Evolutionary conservation across 2,888 invertebrate genomes (phyloP), one percentile per base, ranked within the genome.

Genomic region (Acleris emargana): DNA sequence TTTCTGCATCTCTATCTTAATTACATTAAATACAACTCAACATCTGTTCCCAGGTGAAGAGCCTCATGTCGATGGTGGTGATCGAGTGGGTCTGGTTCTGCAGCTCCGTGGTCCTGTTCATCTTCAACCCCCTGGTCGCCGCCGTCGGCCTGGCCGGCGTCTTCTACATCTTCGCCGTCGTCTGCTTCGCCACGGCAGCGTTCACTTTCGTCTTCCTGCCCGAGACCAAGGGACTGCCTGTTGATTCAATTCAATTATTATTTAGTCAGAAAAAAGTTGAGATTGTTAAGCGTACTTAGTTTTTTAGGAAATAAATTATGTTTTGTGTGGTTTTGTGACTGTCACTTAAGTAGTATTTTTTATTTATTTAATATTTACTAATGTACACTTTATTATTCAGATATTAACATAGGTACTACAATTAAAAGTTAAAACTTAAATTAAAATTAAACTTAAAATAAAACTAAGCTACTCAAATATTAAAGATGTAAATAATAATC

Each of bases 51-150:
- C n/a, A 45, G 87, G 77, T 88, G 0, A 81, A 78, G 62, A 80
- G 84, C 55, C 71, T 84, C 5, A 71, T 82, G 38, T 73, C 82
- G 2, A 85, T 84, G 83, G 38, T 86, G 6, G 72, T 76, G 1
- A 64, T 84, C 18, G 83, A 88, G 64, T 86, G 84, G 84, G 72
- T 76, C 0, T 86, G 84, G 83, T 63, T 79, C 2, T 79, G 82
- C 71, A 82, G 78, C 63, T 87, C 84, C 69, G 43, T 80, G 1
- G 68, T 81, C 3, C 76, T 86, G 0, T 85, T 83, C 69, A 69
- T 83, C 22, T 85, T 83, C 73, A 81, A 79, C 59, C 83, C 84
- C 0, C 68, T 85, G 2, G 75, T 82, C 1, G 32, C 70, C 2
- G 70, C 70, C 2, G 54, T 83, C 0, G 85, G 85, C 0, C 74